Percentiles rank a stretch among this genome's conserved stretches.
phyloP scores from a whole-genome alignment of 2,797 vertebrate genomes.

The Phoebastria nigripes region DNA sequence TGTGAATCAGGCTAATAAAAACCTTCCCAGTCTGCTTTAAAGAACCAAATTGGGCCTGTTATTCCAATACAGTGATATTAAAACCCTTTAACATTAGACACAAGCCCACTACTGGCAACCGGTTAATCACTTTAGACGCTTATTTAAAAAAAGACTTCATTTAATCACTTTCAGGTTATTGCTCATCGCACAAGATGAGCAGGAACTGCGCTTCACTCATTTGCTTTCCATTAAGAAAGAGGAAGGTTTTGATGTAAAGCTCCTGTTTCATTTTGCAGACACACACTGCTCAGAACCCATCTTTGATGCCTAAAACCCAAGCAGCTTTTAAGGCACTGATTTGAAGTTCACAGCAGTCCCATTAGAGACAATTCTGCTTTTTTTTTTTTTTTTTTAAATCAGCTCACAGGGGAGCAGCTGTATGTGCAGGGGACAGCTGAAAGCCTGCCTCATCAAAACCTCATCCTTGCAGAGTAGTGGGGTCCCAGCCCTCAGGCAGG shows the following conservation, averaged over 20 bases:
- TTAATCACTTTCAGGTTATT: slow-evolving; percentile 5
- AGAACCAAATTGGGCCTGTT: background rate
- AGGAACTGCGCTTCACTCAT: background rate
- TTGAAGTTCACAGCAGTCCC: background rate
- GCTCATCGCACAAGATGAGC: background rate
- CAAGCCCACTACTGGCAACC: background rate
- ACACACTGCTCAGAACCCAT: background rate
- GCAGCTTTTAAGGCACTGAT: slow-evolving; percentile 23
- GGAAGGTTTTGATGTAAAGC: slow-evolving; percentile 22
- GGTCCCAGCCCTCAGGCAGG: background rate
- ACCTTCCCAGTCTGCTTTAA: background rate
- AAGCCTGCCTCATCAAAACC: background rate
- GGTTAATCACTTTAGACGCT: background rate
- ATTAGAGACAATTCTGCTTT: background rate
- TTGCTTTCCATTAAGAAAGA: slow-evolving; percentile 38
- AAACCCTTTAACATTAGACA: slow-evolving; percentile 13
- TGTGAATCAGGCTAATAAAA: background rate
- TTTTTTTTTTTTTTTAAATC: background rate
- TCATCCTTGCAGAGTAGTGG: background rate
- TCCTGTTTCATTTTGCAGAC: slow-evolving; percentile 12
- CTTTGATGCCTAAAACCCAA: slow-evolving; percentile 36
- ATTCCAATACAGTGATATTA: background rate
- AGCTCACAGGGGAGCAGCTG: background rate
- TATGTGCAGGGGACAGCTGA: background rate
- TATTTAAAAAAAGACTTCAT: background rate